Base-by-base conservation (phyloP, 2,113 vertebrate species). In the Leucopsar rothschildi region DNA sequence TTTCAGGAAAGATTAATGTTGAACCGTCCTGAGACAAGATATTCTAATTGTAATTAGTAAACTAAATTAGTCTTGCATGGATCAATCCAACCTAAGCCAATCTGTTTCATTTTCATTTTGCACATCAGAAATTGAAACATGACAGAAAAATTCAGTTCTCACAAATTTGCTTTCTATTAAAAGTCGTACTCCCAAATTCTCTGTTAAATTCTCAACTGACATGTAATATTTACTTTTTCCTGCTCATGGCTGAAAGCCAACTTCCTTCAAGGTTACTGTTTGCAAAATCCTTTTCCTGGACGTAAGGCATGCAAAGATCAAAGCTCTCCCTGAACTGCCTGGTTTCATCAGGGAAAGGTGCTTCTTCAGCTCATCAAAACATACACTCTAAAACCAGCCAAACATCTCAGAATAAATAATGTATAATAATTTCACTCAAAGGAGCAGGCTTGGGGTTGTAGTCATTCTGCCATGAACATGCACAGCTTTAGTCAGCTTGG, bases 21-120 rank as follows among this genome's bases (percentile, higher is more conserved):
- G 78, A 93, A 93, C 75, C 35, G 4, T 87, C 84, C 79, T 77
- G 64, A 95, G 82, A 96, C 68, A 91, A 95, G 93, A 77, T 83
- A 90, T 86, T 95, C 92, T 90, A 92, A 96, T 83, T 94, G 64
- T 92, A 90, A 90, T 96, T 97, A 93, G 82, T 64, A 90, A 93
- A 78, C 91, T 75, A 88, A 88, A 92, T 97, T 86, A 88, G 68
- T 81, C 84, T 72, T 95, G 88, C 60, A 93, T 78, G 82, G 81
- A 87, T 88, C 85, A 92, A 60, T 85, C 75, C 55, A 83, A 56
- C 68, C 55, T 95, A 69, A 86, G 44, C 63, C 63, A 75, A 83
- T 92, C 75, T 90, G 14, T 82, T 94, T 82, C 13, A 42, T 89
- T 87, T 92, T 68, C 69, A 83, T 72, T 85, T 90, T 85, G 42